Base-by-base conservation (phyloP, 2,113 vertebrate species). In the Bujurquina vittata region DNA sequence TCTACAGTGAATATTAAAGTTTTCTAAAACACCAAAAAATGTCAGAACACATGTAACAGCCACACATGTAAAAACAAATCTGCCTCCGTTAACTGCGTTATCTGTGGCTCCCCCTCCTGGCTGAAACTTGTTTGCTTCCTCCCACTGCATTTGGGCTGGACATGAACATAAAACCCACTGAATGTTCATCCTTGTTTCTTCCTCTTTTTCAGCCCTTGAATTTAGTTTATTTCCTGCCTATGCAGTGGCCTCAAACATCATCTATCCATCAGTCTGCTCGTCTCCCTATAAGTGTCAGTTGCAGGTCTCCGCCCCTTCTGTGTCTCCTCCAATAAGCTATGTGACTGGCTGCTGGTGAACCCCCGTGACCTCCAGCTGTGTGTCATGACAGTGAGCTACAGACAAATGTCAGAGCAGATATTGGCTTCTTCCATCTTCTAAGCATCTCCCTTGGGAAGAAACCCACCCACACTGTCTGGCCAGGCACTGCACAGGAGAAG, bases 401-500 rank as follows among this genome's bases (percentile, higher is more conserved):
- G 89, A 94, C 91, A 94, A 95, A 94, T 91, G 93, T 95, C 93
- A 91, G 87, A 88, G 85, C 73, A 81, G 93, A 94, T 94, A 93
- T 92, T 94, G 92, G 93, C 92, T 91, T 85, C 89, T 62, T 92
- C 81, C 83, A 62, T 93, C 90, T 89, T 84, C 77, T 65, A 54
- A 89, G 83, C 80, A 17, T 80, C 63, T 89, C 92, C 91, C 90
- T 57, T 79, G 87, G 91, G 87, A 84, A 67, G 63, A 18, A 90
- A 88, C 87, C 87, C 79, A 87, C 91, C 93, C 92, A 90, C 87
- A 73, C 84, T 79, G 84, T 83, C 84, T 81, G 87, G 69, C 40
- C 89, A 86, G 81, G 83, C 75, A 62, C 81, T 60, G 87, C 75
- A 74, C 83, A 84, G 60, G 29, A 81, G 87, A 80, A 43, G 69